These are phyloP conservation scores for Crypturellus undulatus DNA, from an alignment of 2,113 vertebrate genomes.

Conservation along the genomic window DNA sequence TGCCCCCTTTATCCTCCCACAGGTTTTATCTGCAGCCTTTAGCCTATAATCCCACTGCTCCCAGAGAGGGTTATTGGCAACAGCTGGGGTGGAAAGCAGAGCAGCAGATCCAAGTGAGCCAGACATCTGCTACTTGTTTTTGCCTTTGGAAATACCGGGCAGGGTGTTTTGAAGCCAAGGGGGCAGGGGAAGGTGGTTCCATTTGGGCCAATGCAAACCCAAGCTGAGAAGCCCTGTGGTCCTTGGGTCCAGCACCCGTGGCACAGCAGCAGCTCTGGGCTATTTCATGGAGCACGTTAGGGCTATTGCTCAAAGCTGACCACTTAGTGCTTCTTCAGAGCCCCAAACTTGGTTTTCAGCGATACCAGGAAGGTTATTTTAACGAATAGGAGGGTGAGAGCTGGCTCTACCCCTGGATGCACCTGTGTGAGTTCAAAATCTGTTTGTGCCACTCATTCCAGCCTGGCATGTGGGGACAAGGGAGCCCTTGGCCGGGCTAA, in stretches of 20 bases:
- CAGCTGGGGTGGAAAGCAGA: neutral
- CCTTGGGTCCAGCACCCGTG: neutral
- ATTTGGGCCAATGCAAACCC: neutral
- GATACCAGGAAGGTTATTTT: neutral
- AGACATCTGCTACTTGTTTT: neutral
- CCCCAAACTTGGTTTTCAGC: neutral
- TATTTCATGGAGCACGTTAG: neutral
- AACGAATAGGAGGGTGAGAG: neutral
- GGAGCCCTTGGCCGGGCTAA: no score
- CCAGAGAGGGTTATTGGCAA: neutral
- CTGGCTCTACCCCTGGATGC: neutral
- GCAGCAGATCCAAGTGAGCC: neutral
- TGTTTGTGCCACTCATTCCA: no score
- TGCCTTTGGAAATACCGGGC: neutral
- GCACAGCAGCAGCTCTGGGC: neutral
- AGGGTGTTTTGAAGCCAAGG: neutral
- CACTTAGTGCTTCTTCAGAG: neutral
- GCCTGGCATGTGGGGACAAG: neutral
- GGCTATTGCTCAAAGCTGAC: neutral
- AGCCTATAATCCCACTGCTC: neutral
- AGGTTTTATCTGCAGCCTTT: neutral
- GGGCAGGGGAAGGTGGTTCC: neutral
- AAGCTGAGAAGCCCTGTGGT: neutral
- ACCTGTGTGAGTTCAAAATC: no score
- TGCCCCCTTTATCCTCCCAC: no score